These are phyloP conservation scores for Muntiacus muntjak DNA, from an alignment of 2,113 vertebrate genomes.

Conservation along the genomic window DNA sequence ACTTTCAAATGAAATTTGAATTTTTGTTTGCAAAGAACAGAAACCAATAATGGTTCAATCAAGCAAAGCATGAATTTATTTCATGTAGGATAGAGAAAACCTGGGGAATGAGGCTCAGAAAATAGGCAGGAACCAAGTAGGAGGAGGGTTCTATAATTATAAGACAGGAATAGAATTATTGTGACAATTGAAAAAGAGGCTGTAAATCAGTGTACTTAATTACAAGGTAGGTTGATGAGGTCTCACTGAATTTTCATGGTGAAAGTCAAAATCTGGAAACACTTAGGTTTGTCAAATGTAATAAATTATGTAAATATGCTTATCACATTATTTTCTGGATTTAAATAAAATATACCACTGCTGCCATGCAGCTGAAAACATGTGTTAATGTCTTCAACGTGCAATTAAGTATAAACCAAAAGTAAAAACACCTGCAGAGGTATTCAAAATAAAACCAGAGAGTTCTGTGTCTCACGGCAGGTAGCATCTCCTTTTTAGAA, in stretches of 20 bases:
- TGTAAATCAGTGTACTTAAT: not conserved
- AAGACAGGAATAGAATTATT: not conserved
- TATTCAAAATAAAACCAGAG: conserved; percentile 29
- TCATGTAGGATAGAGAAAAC: not conserved
- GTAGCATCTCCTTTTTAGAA: conserved; percentile 15
- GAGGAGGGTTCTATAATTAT: not conserved
- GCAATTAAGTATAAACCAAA: conserved; percentile 32
- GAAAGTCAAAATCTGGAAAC: not conserved
- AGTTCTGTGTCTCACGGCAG: not conserved
- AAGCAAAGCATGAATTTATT: not conserved
- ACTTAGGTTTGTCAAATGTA: not conserved
- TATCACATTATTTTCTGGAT: not conserved
- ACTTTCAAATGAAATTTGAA: not conserved
- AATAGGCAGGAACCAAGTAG: not conserved
- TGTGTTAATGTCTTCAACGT: not conserved
- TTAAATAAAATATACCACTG: conserved; percentile 20
- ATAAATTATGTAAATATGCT: conserved; percentile 12
- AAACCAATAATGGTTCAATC: not conserved
- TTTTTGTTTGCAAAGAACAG: not conserved
- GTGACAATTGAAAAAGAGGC: not conserved
- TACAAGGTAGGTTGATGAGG: not conserved
- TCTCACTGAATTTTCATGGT: not conserved
- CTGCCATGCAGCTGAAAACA: not conserved
- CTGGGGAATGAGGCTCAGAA: not conserved
- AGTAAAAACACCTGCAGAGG: conserved; percentile 33